Conservation (phyloP, 1,140 invertebrate genomes). For the Ostrea edulis region DNA sequence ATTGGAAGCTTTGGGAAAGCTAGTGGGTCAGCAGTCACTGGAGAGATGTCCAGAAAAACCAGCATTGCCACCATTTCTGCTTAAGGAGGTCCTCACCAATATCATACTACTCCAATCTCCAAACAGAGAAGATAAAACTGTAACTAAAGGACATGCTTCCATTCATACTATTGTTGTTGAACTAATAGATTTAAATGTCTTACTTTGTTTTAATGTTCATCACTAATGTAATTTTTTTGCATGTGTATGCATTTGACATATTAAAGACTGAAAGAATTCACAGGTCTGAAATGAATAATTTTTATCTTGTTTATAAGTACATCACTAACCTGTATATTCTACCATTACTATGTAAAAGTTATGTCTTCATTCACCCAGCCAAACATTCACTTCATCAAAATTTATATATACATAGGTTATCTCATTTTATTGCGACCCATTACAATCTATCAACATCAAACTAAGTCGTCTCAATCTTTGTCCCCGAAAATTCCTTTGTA, state of each 20-base stretch:
- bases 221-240: too few species aligned
- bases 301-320: too few species aligned
- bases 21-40: not conserved
- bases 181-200: too few species aligned
- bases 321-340: too few species aligned
- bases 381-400: not conserved
- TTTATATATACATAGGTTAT: not conserved
- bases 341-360: too few species aligned
- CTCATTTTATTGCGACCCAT: conserved; percentile 10
- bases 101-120: not conserved
- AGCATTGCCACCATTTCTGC: not conserved
- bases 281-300: too few species aligned
- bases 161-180: too few species aligned
- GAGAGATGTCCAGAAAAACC: not conserved
- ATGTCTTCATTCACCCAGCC: not conserved
- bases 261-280: too few species aligned
- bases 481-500: conserved; percentile 19
- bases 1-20: not conserved
- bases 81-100: not conserved
- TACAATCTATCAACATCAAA: conserved; percentile 21
- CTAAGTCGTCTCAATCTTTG: not conserved
- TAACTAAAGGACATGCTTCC: not conserved
- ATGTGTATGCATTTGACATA: too few species aligned
- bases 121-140: not conserved
- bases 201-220: too few species aligned